Conservation (phyloP, 2,888 invertebrate species). For the Esperia sulphurella region DNA sequence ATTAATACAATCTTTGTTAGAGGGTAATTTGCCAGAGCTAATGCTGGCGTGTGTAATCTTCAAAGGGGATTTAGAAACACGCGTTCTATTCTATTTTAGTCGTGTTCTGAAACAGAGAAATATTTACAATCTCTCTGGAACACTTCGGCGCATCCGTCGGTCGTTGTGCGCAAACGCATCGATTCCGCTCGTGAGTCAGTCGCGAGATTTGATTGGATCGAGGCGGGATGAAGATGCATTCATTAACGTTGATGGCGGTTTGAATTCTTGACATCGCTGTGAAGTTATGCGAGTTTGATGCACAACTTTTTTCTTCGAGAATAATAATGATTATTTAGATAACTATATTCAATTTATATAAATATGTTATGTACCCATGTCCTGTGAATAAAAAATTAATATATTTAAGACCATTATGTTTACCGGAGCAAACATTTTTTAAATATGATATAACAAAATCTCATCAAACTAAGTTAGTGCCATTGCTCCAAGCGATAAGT, state of each 20-base stretch:
- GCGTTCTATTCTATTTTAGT: conserved; percentile 78
- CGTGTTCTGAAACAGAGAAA: conserved; percentile 77
- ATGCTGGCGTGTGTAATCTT: conserved; percentile 78
- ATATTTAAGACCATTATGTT: no score
- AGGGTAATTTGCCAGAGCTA: conserved; percentile 79
- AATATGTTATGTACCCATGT: conserved; percentile 4
- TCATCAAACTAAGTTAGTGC: no score
- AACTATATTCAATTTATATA: conserved; percentile 26
- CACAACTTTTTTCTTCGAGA: conserved; percentile 6
- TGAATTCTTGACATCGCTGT: conserved; percentile 38
- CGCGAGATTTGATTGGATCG: conserved; percentile 61
- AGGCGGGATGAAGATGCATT: conserved; percentile 55
- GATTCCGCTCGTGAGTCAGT: conserved; percentile 58
- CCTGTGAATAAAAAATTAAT: no score
- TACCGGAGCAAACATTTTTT: no score
- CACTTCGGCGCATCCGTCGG: conserved; percentile 79
- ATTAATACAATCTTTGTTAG: conserved; percentile 80
- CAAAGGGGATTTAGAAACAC: conserved; percentile 79
- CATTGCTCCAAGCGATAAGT: no score
- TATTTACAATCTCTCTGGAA: conserved; percentile 78
- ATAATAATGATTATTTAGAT: conserved; percentile 1
- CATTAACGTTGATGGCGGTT: conserved; percentile 51
- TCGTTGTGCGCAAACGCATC: conserved; percentile 74
- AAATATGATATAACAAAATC: no score
- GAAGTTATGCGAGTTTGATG: conserved; percentile 11